Conservation (phyloP, 2,797 vertebrate species). For the Notoglanidium macrostoma region DNA sequence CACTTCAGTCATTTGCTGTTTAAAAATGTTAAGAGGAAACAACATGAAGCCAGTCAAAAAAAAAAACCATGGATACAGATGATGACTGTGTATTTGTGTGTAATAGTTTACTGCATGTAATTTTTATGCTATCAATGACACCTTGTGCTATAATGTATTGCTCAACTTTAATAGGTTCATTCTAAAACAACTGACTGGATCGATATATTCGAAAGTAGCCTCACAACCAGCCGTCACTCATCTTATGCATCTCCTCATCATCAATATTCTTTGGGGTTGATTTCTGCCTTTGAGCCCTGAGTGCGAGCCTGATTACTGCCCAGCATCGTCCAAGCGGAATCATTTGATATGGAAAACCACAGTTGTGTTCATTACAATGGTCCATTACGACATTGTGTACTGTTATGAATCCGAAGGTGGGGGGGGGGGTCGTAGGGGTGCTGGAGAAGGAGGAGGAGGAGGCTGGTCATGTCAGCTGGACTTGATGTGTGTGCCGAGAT, state of each 20-base stretch:
- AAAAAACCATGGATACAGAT: neutral
- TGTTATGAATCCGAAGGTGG: slow-evolving; percentile 48
- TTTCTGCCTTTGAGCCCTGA: slow-evolving; percentile 32
- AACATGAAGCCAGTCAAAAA: neutral
- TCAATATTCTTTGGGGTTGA: slow-evolving; percentile 13
- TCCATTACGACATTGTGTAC: slow-evolving; percentile 56
- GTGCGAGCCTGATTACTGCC: slow-evolving; percentile 23
- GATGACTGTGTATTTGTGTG: neutral
- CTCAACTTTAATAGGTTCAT: neutral
- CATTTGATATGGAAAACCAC: slow-evolving; percentile 68
- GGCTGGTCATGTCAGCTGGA: slow-evolving; percentile 75
- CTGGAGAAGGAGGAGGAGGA: slow-evolving; percentile 26
- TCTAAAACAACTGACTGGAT: neutral
- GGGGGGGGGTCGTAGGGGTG: slow-evolving; percentile 13
- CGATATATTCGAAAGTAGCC: neutral
- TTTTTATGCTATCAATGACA: neutral
- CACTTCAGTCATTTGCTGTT: neutral
- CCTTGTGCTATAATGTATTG: neutral
- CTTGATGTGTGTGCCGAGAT: slow-evolving; percentile 72
- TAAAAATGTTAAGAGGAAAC: neutral
- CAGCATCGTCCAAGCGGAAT: slow-evolving; percentile 23
- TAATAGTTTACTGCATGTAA: no score
- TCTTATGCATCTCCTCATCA: neutral
- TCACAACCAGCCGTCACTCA: neutral
- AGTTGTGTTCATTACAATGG: slow-evolving; percentile 58